Evolutionary conservation across 2,888 invertebrate genomes (phyloP), one percentile per base, ranked within the genome.

Genomic region (Mylabris sibirica): DNA sequence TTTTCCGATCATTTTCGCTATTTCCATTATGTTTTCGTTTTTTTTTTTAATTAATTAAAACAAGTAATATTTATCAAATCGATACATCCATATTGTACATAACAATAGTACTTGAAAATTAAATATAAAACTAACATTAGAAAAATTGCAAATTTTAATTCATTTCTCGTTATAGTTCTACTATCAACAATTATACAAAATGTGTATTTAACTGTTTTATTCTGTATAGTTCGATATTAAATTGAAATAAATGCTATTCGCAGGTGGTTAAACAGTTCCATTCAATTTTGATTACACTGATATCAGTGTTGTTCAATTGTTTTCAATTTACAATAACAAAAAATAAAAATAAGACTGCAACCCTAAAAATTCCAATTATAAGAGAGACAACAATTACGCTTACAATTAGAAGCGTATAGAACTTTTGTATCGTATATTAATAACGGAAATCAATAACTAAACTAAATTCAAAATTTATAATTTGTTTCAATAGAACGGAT

Each of bases 241-340:
- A 26, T 26, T 57, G 57, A 26, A 57, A 57, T 57, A 57, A 26
- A 57, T 26, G n/a, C 12, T 26, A 57, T 24, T 26, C 57, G 24
- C 57, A 57, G 57, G 57, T 57, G 57, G 26, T 14, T 57, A 14
- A 57, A 57, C 57, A 57, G 14, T 26, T 12, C 57, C 1, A 57
- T 57, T 57, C 24, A 14, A 14, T 57, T 57, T 57, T 57, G n/a
- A 57, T 57, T 57, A 57, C 12, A 57, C 6, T 22, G 57, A 57
- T 57, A 57, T 12, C 57, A 57, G 24, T 57, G 2, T 57, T 26
- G 14, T 26, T 26, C 24, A 57, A 57, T 57, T 57, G n/a, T 57
- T 57, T 57, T 57, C 22, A 57, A 14, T 57, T 57, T 14, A 57
- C 44, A 17, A 44, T 17, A 17, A 44, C 2, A 44, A 44, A n/a